These are phyloP conservation scores for Hemiprocne comata DNA, from an alignment of 2,113 vertebrate species.

Conservation along the genomic window DNA sequence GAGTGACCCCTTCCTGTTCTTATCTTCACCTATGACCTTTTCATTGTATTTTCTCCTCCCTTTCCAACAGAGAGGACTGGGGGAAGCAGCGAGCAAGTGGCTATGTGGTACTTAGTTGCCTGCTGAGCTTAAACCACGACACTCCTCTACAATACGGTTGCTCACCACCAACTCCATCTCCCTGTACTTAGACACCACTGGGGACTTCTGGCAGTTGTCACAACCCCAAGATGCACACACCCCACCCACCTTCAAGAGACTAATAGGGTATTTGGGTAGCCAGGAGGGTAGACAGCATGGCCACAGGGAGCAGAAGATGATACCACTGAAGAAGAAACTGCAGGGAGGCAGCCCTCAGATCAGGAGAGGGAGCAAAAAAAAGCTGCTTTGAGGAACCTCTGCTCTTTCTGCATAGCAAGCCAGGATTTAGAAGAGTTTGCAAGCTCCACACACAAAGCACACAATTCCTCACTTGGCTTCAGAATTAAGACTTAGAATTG, in stretches of 20 bases:
- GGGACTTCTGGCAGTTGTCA: neutral
- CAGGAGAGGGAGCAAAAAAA: neutral
- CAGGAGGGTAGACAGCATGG: neutral
- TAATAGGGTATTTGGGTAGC: neutral
- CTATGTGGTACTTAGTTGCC: too few species aligned
- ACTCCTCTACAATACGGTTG: neutral
- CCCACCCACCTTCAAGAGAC: accelerated
- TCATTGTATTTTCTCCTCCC: neutral
- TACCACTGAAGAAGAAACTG: neutral
- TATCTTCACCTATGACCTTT: too few species aligned
- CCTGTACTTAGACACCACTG: neutral
- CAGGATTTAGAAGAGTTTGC: neutral
- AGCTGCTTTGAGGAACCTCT: neutral
- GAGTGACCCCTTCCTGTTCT: too few species aligned
- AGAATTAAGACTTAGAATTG: neutral
- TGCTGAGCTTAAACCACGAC: too few species aligned
- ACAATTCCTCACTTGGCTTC: neutral
- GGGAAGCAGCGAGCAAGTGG: too few species aligned
- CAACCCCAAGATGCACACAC: neutral
- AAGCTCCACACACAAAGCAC: neutral
- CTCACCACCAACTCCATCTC: neutral
- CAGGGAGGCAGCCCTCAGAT: neutral
- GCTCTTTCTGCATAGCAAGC: neutral
- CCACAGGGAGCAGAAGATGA: neutral
- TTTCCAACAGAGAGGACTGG: too few species aligned